Evolutionary conservation across 2,113 vertebrate species (phyloP).

Genomic region (Chloropsis cyanopogon): DNA sequence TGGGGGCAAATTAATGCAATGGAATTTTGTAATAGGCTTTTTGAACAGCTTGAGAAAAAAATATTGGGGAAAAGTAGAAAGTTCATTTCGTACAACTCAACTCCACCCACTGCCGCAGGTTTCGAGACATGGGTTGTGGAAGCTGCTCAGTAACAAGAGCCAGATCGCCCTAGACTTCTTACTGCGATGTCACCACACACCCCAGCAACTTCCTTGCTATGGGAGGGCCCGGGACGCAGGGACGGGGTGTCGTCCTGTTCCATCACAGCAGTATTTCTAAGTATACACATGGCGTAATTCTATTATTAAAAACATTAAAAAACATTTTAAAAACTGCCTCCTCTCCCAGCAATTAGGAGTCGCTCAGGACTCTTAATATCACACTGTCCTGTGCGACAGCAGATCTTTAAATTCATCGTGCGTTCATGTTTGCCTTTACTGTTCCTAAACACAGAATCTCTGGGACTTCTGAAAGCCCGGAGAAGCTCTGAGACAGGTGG

Average conservation of each 20-base stretch:
- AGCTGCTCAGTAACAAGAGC: accelerated
- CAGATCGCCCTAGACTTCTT: not conserved
- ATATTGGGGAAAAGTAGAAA: not conserved
- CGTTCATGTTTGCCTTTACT: not conserved
- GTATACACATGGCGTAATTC: accelerated
- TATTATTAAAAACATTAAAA: accelerated
- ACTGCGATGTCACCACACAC: not conserved
- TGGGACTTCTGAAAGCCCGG: not conserved
- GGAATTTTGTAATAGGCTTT: not conserved
- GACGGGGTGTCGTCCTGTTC: accelerated
- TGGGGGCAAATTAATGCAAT: accelerated
- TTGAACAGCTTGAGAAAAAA: not conserved
- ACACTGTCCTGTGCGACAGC: accelerated
- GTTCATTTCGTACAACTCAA: accelerated
- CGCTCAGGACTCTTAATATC: accelerated
- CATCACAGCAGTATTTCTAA: not conserved
- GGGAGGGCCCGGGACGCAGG: accelerated
- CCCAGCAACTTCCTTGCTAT: accelerated
- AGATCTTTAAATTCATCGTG: not conserved
- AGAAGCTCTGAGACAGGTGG: not conserved
- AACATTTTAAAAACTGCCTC: not conserved
- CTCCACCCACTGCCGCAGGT: not conserved
- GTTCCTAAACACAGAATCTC: not conserved
- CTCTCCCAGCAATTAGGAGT: not conserved
- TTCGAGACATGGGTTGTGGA: accelerated